Evolutionary conservation across 2,797 vertebrate species (phyloP).

Genomic region (Muraenolepis orangiensis): DNA sequence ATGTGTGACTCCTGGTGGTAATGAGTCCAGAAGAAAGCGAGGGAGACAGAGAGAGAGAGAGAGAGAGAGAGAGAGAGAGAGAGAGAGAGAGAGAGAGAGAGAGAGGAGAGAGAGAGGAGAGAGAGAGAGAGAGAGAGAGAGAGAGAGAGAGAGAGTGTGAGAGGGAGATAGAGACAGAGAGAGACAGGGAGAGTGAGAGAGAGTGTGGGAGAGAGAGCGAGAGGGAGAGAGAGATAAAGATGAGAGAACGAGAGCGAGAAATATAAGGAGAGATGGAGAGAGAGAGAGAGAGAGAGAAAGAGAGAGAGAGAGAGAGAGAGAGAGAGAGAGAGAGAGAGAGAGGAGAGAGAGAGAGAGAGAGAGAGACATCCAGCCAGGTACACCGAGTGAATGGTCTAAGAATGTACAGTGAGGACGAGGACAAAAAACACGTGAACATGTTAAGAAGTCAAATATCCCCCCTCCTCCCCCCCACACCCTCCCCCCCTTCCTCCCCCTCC

Average conservation of each 20-base stretch:
- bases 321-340: not conserved
- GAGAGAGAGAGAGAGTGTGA: constrained; percentile 9
- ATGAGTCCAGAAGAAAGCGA: constrained; percentile 18
- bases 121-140: constrained; percentile 13
- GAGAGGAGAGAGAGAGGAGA: constrained; percentile 5
- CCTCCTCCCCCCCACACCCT: no score
- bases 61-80: constrained; percentile 18
- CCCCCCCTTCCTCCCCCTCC: constrained; percentile 6
- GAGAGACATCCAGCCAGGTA: constrained; percentile 9
- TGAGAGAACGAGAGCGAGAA: constrained; percentile 15
- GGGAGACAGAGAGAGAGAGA: constrained; percentile 16
- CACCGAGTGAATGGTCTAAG: not conserved
- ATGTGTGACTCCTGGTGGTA: constrained; percentile 18
- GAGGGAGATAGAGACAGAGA: constrained; percentile 17
- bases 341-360: not conserved
- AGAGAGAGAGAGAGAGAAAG: not conserved
- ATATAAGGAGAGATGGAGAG: not conserved
- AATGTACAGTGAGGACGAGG: constrained; percentile 27
- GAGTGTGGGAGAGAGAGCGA: constrained; percentile 16
- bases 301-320: not conserved
- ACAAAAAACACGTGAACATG: constrained; percentile 38
- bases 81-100: constrained; percentile 13
- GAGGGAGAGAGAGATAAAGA: constrained; percentile 17
- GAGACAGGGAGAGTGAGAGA: constrained; percentile 10
- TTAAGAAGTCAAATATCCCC: constrained; percentile 52